Percentiles rank a stretch among this genome's conserved stretches.
Conservation (phyloP, 1,140 invertebrate species). For the Drusus annulatus region DNA sequence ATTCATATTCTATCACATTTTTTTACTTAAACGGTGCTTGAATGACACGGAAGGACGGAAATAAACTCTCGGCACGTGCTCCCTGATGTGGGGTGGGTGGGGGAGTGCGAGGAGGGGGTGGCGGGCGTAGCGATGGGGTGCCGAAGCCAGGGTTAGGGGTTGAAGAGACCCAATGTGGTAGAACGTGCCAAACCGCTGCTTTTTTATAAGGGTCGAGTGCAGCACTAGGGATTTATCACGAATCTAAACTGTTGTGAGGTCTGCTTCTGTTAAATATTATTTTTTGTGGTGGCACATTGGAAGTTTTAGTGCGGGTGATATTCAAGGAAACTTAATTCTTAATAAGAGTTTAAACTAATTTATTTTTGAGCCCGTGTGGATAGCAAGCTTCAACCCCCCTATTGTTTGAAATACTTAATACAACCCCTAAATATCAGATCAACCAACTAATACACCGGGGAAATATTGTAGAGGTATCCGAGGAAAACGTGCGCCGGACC, state of each 20-base stretch:
- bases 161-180: slow-evolving; percentile 52
- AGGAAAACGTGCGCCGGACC: too few species aligned
- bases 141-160: neutral
- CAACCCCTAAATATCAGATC: too few species aligned
- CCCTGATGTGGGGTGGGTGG: neutral
- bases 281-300: neutral
- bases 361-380: too few species aligned
- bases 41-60: slow-evolving; percentile 26
- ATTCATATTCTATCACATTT: neutral
- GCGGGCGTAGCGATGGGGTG: neutral
- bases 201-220: slow-evolving; percentile 49
- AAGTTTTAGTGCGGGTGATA: neutral
- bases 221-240: slow-evolving; percentile 26
- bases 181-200: slow-evolving; percentile 55
- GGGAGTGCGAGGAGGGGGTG: neutral
- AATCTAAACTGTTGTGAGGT: slow-evolving; percentile 12
- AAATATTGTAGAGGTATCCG: too few species aligned
- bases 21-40: neutral
- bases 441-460: too few species aligned
- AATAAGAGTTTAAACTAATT: too few species aligned
- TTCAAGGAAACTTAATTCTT: neutral
- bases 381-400: too few species aligned
- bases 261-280: neutral
- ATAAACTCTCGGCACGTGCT: slow-evolving; percentile 45
- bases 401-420: too few species aligned